Percentiles rank a stretch among this genome's conserved stretches.
Evolutionary conservation across 2,888 invertebrate genomes (phyloP).

Genomic region (Platycheirus albimanus): DNA sequence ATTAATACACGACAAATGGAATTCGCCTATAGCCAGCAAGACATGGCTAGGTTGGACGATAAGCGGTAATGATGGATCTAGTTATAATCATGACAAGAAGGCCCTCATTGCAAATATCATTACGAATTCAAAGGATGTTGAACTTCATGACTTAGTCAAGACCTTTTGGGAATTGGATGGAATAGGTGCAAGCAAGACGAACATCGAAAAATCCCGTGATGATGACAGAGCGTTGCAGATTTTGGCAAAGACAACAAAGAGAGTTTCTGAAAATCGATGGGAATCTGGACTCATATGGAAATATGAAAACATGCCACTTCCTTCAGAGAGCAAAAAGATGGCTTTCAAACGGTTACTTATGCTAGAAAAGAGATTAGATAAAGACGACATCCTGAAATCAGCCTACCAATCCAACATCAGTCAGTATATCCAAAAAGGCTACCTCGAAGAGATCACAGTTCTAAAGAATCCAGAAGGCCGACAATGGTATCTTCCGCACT

Average conservation of each 20-base stretch:
- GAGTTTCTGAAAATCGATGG: neutral
- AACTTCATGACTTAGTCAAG: too few species aligned
- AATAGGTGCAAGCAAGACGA: neutral
- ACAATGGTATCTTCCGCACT: too few species aligned
- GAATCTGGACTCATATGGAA: neutral
- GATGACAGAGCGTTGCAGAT: too few species aligned
- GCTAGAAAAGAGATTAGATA: neutral
- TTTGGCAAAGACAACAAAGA: neutral
- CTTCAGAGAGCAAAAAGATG: too few species aligned
- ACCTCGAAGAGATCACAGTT: neutral
- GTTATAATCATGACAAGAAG: neutral
- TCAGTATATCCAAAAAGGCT: neutral
- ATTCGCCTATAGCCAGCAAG: too few species aligned
- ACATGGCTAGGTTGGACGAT: too few species aligned
- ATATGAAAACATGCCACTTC: too few species aligned
- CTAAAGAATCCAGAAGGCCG: neutral
- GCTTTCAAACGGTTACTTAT: neutral
- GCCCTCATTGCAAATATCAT: too few species aligned
- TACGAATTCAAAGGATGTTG: too few species aligned
- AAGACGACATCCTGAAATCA: neutral
- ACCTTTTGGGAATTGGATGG: neutral
- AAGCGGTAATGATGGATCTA: too few species aligned
- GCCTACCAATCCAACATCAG: neutral
- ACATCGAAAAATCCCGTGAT: neutral
- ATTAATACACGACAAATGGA: slow-evolving; percentile 1